phyloP scores from a whole-genome alignment of 2,113 vertebrate genomes.

The Oreochromis spilurus region DNA sequence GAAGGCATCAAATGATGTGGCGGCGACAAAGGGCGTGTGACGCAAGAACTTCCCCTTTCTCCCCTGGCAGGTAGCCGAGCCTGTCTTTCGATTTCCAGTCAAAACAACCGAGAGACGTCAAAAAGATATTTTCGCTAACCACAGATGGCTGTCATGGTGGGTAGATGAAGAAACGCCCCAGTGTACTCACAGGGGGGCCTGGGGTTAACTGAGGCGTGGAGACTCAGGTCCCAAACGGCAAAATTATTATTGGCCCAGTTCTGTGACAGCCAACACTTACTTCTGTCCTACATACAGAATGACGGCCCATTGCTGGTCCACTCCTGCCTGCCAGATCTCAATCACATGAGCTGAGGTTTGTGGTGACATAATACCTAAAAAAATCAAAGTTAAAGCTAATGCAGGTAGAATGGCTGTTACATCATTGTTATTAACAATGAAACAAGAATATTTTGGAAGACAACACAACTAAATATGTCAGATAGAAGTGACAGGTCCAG shows the following conservation, averaged over 20 bases:
- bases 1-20: constrained; percentile 53
- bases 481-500: not conserved
- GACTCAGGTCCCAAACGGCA: not conserved
- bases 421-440: not conserved
- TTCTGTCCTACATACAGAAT: not conserved
- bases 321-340: not conserved
- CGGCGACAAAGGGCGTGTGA: constrained; percentile 42
- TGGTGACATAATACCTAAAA: not conserved
- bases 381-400: not conserved
- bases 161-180: not conserved
- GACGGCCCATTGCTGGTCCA: not conserved
- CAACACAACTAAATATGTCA: not conserved
- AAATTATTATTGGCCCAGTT: not conserved
- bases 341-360: not conserved
- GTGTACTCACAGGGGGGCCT: not conserved
- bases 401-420: not conserved
- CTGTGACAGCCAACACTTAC: not conserved
- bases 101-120: not conserved
- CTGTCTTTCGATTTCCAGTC: constrained; percentile 10
- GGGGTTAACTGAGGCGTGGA: not conserved
- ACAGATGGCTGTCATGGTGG: not conserved
- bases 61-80: constrained; percentile 14
- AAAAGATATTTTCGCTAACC: not conserved
- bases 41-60: constrained; percentile 21
- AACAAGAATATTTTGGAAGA: not conserved